phyloP scores from a whole-genome alignment of 2,888 invertebrate genomes.

The Ametastegia equiseti region DNA sequence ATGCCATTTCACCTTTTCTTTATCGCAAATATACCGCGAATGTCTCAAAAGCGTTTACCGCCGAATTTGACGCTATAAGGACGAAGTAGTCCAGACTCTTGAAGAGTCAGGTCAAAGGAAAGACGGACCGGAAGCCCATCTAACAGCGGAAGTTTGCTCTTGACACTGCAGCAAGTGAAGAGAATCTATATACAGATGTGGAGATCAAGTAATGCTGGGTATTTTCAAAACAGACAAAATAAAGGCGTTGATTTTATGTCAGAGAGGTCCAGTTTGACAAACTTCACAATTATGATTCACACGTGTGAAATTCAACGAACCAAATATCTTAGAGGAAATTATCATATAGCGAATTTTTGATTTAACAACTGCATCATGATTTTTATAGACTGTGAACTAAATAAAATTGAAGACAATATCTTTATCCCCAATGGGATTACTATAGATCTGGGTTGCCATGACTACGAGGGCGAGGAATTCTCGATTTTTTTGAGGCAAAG shows the following conservation, averaged over 20 bases:
- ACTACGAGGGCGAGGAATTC: slow-evolving; percentile 14
- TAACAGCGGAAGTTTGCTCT: slow-evolving; percentile 42
- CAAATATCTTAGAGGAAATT: neutral
- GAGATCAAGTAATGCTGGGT: slow-evolving; percentile 17
- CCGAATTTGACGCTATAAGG: neutral
- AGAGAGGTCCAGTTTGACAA: neutral
- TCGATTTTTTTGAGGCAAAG: slow-evolving; percentile 27
- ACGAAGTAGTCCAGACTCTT: neutral
- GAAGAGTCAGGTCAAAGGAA: slow-evolving; percentile 31
- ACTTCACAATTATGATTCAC: neutral
- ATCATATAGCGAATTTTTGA: neutral
- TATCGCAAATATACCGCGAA: neutral
- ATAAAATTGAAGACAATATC: slow-evolving; percentile 33
- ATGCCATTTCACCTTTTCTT: neutral
- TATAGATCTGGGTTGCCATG: slow-evolving; percentile 19
- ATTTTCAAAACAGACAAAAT: neutral
- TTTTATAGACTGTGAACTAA: neutral
- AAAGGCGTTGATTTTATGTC: neutral
- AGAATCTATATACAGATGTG: neutral
- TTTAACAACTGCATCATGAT: neutral
- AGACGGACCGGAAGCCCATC: slow-evolving; percentile 41
- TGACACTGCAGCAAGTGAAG: slow-evolving; percentile 19
- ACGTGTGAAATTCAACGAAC: neutral
- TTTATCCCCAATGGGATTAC: slow-evolving; percentile 17
- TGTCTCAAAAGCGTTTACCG: neutral